A percentile compares a stretch with the other conserved stretches of the same genome.
Conservation (phyloP, 2,888 invertebrate species). For the Drosophila buzzatii region DNA sequence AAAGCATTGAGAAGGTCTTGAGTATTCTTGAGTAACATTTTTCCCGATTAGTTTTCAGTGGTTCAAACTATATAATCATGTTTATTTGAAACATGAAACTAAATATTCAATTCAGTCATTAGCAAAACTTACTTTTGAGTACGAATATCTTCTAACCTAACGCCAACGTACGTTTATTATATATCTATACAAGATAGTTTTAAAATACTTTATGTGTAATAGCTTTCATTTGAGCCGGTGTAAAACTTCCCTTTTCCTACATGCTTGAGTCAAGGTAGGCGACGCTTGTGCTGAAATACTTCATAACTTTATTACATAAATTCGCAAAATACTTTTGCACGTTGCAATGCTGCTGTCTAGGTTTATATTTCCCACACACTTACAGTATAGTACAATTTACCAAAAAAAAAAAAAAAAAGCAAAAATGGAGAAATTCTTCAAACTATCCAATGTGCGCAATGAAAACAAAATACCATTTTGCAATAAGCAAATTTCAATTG, state of each 20-base stretch:
- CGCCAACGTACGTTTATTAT: background rate
- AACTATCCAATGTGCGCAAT: slow-evolving; percentile 35
- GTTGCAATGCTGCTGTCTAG: slow-evolving; percentile 56
- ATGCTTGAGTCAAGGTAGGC: background rate
- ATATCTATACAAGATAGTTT: background rate
- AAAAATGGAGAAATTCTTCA: slow-evolving; percentile 61
- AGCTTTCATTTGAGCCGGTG: background rate
- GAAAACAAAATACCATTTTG: slow-evolving; percentile 66
- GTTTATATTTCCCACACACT: slow-evolving; percentile 40
- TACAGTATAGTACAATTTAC: slow-evolving; percentile 28
- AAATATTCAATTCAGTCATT: too few species aligned
- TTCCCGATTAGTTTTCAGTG: too few species aligned
- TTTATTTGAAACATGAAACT: too few species aligned
- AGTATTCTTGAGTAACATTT: too few species aligned
- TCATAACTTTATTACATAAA: slow-evolving; percentile 73
- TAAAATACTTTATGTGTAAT: background rate
- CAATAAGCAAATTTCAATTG: slow-evolving; percentile 78
- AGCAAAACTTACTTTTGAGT: too few species aligned
- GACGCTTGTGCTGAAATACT: slow-evolving; percentile 30
- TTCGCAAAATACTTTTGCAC: slow-evolving; percentile 66
- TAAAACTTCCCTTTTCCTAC: background rate
- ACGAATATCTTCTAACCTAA: background rate
- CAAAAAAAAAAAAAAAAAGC: background rate
- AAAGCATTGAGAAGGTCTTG: too few species aligned
- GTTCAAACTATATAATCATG: too few species aligned